Percentiles rank a stretch among this genome's conserved stretches.
These are phyloP conservation scores for Apis cerana DNA, from an alignment of 1,140 invertebrate genomes.

Conservation along the genomic window DNA sequence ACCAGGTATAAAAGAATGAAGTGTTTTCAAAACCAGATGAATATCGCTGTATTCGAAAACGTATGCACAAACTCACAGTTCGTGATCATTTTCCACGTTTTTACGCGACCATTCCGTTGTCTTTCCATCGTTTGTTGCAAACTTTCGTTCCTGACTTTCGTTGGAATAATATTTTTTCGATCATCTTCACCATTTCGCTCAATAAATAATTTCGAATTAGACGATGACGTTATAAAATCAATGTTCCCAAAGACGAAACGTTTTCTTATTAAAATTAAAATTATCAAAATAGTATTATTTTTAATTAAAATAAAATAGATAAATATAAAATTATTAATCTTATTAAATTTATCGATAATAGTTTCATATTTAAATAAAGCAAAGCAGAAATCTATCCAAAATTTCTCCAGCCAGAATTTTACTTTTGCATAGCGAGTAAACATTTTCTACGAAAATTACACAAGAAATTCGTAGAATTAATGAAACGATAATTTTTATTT, in stretches of 20 bases:
- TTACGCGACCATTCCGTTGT: neutral
- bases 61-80: neutral
- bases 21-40: slow-evolving; percentile 12
- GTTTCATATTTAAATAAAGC: too few relatives aligned
- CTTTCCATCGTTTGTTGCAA: neutral
- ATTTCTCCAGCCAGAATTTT: too few relatives aligned
- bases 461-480: too few relatives aligned
- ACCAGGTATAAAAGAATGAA: neutral
- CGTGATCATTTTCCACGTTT: neutral
- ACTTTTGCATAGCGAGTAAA: too few relatives aligned
- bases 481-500: too few relatives aligned
- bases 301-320: too few relatives aligned
- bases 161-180: neutral
- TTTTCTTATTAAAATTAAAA: too few relatives aligned
- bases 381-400: too few relatives aligned
- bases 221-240: neutral
- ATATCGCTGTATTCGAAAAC: neutral
- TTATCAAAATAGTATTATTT: too few relatives aligned
- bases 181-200: neutral
- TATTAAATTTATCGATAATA: too few relatives aligned
- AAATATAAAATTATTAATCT: too few relatives aligned
- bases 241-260: neutral
- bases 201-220: neutral
- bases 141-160: neutral
- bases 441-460: too few relatives aligned